phyloP scores from a whole-genome alignment of 2,797 vertebrate species.

The Bucorvus abyssinicus region DNA sequence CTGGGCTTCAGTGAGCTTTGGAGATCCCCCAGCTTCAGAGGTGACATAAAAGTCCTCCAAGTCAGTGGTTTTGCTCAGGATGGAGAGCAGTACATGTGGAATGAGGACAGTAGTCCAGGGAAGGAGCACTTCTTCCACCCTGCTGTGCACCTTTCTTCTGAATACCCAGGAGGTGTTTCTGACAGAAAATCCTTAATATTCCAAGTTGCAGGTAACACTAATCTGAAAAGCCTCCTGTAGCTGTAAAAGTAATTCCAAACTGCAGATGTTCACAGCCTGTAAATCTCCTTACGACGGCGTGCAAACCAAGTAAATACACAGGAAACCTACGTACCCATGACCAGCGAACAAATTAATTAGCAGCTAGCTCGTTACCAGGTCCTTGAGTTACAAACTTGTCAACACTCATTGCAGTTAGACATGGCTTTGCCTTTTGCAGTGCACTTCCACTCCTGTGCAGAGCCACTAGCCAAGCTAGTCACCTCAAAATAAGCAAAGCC shows the following conservation, averaged over 20 bases:
- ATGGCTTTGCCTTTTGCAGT: not conserved
- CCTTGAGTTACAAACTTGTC: not conserved
- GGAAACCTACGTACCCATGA: not conserved
- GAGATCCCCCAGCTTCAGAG: not conserved
- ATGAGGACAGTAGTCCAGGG: not conserved
- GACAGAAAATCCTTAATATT: conserved; percentile 5
- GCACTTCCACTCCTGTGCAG: not conserved
- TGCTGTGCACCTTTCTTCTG: not conserved
- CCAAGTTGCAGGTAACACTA: not conserved
- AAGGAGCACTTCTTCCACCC: not conserved
- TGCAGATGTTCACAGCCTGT: not conserved
- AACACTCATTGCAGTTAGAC: not conserved
- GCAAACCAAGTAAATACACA: not conserved
- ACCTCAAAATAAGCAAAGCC: conserved; percentile 1
- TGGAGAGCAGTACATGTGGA: not conserved
- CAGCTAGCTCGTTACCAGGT: not conserved
- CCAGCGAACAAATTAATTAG: not conserved
- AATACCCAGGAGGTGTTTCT: not conserved
- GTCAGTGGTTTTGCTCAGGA: not conserved
- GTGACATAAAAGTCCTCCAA: not conserved
- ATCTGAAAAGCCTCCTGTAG: conserved; percentile 3
- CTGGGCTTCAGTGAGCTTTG: not conserved
- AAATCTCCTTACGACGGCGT: not conserved
- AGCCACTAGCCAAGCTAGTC: not conserved
- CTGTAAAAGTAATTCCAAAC: not conserved